A percentile compares a stretch with the other conserved stretches of the same genome.
These are phyloP conservation scores for Tinea pellionella DNA, from an alignment of 2,888 invertebrate genomes.

Conservation along the genomic window DNA sequence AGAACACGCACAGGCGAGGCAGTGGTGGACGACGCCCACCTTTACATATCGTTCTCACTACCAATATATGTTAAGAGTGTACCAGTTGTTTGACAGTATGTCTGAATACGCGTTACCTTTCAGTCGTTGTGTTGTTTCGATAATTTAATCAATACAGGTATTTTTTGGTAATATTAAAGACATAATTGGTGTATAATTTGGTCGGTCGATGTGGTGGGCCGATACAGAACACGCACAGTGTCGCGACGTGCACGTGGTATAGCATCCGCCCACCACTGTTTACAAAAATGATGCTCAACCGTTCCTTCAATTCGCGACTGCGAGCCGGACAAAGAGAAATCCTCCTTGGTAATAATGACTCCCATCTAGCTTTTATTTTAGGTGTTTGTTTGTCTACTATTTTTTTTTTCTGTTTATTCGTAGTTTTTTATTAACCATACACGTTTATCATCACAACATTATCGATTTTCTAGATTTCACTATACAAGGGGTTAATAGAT, in stretches of 20 bases:
- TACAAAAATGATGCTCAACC: conserved; percentile 44
- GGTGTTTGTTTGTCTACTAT: background rate
- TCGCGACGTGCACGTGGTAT: conserved; percentile 30
- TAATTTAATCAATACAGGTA: background rate
- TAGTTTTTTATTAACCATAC: background rate
- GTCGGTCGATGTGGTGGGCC: background rate
- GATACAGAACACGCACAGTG: background rate
- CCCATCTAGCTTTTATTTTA: conserved; percentile 1
- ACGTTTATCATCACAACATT: background rate
- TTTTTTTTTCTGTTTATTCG: background rate
- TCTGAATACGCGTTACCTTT: conserved; percentile 4
- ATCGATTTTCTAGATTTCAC: background rate
- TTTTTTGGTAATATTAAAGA: background rate
- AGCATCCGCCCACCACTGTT: conserved; percentile 19
- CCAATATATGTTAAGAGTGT: background rate
- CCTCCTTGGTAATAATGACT: conserved; percentile 74
- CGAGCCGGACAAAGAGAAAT: conserved; percentile 77
- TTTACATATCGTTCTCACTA: background rate
- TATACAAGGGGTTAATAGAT: background rate
- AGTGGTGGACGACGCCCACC: background rate
- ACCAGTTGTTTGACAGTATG: background rate
- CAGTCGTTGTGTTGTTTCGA: background rate
- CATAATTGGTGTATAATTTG: background rate
- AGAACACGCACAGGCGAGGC: background rate
- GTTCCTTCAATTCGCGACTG: conserved; percentile 66